A percentile compares a stretch with the other conserved stretches of the same genome.
Conservation (phyloP, 2,888 invertebrate genomes). For the Lymantria monacha region DNA sequence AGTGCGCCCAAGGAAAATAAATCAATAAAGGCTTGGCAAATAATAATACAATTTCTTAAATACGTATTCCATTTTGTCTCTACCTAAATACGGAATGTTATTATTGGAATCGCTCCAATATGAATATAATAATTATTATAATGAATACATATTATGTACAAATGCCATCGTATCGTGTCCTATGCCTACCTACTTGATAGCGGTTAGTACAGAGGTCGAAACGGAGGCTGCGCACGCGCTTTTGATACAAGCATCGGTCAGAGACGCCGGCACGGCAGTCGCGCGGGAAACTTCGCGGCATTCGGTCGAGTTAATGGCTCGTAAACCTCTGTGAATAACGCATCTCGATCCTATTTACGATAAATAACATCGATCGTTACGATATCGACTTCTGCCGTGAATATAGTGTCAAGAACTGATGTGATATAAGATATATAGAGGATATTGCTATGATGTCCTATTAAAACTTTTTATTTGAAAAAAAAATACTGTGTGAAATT, state of each 20-base stretch:
- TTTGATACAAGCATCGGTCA: conserved; percentile 49
- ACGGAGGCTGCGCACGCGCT: conserved; percentile 67
- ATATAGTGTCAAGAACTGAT: conserved; percentile 43
- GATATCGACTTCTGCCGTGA: conserved; percentile 47
- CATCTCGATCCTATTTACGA: conserved; percentile 74
- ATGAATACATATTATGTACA: conserved; percentile 27
- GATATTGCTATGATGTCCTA: conserved; percentile 47
- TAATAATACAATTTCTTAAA: conserved; percentile 1
- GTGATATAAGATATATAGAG: conserved; percentile 37
- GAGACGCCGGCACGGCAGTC: conserved; percentile 64
- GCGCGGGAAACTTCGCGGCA: conserved; percentile 71
- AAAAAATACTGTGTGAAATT: conserved; percentile 40
- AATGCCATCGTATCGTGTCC: conserved; percentile 16
- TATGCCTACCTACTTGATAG: conserved; percentile 20
- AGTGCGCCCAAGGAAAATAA: background rate
- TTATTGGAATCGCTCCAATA: conserved; percentile 27
- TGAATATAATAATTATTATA: conserved; percentile 20
- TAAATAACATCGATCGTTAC: conserved; percentile 43
- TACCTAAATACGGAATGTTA: conserved; percentile 8
- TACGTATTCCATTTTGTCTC: conserved; percentile 4
- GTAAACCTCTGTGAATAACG: conserved; percentile 36
- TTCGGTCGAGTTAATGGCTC: conserved; percentile 47
- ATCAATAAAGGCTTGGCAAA: conserved; percentile 4
- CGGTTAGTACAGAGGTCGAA: conserved; percentile 42
- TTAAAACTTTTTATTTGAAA: conserved; percentile 46